Percentiles rank a stretch among this genome's conserved stretches.
Conservation (phyloP, 2,888 invertebrate species). For the Tinea trinotella region DNA sequence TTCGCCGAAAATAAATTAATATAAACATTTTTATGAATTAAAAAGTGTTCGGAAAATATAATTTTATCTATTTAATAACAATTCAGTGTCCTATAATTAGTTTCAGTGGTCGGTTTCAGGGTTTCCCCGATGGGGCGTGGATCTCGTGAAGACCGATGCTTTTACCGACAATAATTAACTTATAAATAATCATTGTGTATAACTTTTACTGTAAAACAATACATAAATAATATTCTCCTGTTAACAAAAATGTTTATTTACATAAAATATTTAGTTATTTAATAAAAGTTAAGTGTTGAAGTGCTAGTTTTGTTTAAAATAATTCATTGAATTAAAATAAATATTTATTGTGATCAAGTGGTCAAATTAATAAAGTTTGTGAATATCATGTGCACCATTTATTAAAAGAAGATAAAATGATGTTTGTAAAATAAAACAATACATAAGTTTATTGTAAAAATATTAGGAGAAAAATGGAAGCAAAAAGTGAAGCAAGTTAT, state of each 20-base stretch:
- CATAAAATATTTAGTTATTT: too few relatives aligned
- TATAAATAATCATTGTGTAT: too few relatives aligned
- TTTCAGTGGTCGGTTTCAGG: background rate
- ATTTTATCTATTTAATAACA: background rate
- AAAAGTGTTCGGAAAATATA: background rate
- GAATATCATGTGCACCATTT: too few relatives aligned
- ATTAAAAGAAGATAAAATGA: too few relatives aligned
- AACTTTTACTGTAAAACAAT: too few relatives aligned
- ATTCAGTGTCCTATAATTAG: background rate
- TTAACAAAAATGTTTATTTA: background rate
- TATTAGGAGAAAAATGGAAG: slow-evolving; percentile 38
- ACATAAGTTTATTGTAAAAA: too few relatives aligned
- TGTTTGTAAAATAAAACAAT: too few relatives aligned
- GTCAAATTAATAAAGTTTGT: too few relatives aligned
- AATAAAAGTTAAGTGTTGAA: background rate
- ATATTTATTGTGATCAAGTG: too few relatives aligned
- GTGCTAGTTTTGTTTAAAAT: background rate
- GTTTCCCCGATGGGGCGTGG: background rate
- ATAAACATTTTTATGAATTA: background rate
- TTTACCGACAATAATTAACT: too few relatives aligned
- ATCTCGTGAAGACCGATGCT: too few relatives aligned
- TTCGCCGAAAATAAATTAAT: background rate
- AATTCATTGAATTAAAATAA: background rate
- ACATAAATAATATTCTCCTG: background rate
- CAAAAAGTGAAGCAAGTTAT: slow-evolving; percentile 50